These are phyloP conservation scores for Montipora capricornis DNA, from an alignment of 64 coral and sea anemone species.

Conservation along the genomic window DNA sequence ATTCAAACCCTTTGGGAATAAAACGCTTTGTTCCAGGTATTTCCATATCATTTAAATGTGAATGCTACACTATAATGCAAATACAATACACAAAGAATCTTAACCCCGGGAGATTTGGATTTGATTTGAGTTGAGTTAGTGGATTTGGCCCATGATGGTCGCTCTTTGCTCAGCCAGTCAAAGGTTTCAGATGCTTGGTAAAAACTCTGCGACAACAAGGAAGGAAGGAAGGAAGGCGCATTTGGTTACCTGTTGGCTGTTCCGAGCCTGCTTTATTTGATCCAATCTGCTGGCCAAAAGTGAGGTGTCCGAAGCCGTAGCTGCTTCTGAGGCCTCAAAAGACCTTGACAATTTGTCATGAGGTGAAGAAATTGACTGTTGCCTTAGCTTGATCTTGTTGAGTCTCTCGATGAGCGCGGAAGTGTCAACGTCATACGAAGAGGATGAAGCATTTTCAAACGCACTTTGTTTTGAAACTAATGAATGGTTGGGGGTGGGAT, in stretches of 20 bases:
- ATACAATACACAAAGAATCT: no score
- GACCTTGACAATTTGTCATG: neutral
- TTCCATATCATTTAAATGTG: no score
- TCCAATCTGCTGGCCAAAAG: slow-evolving; percentile 28
- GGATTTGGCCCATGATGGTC: no score
- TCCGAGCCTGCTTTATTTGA: slow-evolving; percentile 61
- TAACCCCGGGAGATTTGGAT: no score
- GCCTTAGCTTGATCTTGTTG: slow-evolving; percentile 63
- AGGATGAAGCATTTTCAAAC: neutral
- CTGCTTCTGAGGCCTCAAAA: neutral
- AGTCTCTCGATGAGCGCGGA: slow-evolving; percentile 67
- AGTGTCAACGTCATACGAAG: slow-evolving; percentile 27
- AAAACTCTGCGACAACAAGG: neutral
- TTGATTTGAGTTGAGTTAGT: no score
- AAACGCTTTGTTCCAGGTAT: no score
- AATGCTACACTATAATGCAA: no score
- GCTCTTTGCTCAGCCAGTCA: neutral
- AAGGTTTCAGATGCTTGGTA: neutral
- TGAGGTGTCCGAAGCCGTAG: neutral
- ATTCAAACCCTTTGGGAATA: no score
- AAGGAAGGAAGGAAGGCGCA: neutral
- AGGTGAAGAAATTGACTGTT: slow-evolving; percentile 30
- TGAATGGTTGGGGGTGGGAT: neutral
- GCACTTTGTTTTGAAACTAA: neutral
- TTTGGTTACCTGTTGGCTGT: slow-evolving; percentile 45